Evolutionary conservation across 2,888 invertebrate species (phyloP).

Genomic region (Plagiodera versicolora): DNA sequence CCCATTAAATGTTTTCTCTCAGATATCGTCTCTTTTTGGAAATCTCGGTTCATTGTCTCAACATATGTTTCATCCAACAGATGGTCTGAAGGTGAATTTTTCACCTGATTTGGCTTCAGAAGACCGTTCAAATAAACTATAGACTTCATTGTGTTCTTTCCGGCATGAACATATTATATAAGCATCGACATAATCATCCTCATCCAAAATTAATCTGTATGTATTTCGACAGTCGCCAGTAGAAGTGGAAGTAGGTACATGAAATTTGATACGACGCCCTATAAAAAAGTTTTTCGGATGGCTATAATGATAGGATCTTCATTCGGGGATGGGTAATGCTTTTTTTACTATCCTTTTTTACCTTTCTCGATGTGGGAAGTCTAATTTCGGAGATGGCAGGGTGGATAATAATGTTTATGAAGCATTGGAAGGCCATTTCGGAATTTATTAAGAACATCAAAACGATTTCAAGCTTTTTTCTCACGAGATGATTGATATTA

Average conservation of each 20-base stretch:
- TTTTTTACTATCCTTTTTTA: conserved; percentile 12
- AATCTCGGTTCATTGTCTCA: too few relatives aligned
- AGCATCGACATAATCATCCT: background rate
- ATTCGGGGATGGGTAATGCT: conserved; percentile 10
- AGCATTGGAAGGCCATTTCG: background rate
- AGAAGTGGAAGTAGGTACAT: conserved; percentile 15
- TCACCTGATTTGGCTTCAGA: too few relatives aligned
- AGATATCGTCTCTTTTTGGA: too few relatives aligned
- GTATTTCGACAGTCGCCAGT: background rate
- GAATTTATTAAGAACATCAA: background rate
- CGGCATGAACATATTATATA: background rate
- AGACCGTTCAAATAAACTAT: too few relatives aligned
- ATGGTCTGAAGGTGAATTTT: too few relatives aligned
- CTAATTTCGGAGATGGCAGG: conserved; percentile 9
- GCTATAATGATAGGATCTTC: conserved; percentile 13
- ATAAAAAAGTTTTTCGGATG: conserved; percentile 3
- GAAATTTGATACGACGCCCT: conserved; percentile 10
- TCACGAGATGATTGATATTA: background rate
- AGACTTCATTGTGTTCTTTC: too few relatives aligned
- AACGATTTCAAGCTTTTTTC: background rate
- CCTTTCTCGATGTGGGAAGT: conserved; percentile 15
- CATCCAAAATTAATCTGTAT: conserved; percentile 1
- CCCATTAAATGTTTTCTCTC: too few relatives aligned
- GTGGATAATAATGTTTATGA: conserved; percentile 10
- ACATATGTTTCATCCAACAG: too few relatives aligned